Conservation (phyloP, 1,140 invertebrate species). For the Pectinophora gossypiella region DNA sequence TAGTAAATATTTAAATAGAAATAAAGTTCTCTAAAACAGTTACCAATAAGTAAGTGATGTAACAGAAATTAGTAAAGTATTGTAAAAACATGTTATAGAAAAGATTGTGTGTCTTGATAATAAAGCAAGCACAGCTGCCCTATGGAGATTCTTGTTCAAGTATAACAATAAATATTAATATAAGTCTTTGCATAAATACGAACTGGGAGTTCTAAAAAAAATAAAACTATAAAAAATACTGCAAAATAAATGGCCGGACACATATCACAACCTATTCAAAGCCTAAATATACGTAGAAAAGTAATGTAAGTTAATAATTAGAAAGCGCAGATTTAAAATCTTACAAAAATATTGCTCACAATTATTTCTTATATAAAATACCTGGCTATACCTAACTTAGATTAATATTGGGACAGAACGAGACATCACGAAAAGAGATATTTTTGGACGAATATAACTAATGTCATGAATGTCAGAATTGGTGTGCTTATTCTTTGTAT, state of each 20-base stretch:
- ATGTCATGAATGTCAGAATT: background rate
- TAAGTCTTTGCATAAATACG: too few species aligned
- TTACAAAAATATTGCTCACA: conserved; percentile 2
- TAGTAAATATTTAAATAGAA: conserved; percentile 17
- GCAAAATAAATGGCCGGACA: conserved; percentile 1
- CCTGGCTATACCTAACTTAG: background rate
- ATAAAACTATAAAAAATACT: too few species aligned
- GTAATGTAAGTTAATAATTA: background rate
- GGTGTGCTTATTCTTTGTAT: background rate
- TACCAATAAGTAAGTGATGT: too few species aligned
- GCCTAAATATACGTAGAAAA: background rate
- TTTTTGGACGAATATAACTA: background rate
- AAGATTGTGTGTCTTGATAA: too few species aligned
- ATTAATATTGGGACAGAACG: background rate
- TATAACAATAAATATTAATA: too few species aligned
- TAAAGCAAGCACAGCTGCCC: too few species aligned
- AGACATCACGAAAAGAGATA: background rate
- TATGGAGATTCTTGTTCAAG: too few species aligned
- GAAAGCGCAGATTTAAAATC: background rate
- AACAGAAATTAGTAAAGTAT: too few species aligned
- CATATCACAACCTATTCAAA: background rate
- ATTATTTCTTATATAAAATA: background rate
- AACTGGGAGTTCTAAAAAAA: too few species aligned
- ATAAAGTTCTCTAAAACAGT: conserved; percentile 6
- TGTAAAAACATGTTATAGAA: too few species aligned